phyloP scores from a whole-genome alignment of 1,140 invertebrate species.

The Aphidius gifuensis region DNA sequence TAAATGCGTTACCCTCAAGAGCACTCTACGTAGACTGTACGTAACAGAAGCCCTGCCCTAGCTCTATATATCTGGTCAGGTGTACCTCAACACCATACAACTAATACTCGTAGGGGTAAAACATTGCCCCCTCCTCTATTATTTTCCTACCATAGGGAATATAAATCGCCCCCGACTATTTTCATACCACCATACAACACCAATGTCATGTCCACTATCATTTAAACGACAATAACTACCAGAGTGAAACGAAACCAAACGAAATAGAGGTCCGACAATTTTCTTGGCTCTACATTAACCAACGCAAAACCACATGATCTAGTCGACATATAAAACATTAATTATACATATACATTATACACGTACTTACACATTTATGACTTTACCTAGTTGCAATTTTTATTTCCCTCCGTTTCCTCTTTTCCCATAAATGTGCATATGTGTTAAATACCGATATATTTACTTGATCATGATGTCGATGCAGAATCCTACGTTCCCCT shows the following conservation, averaged over 20 bases:
- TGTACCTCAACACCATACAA: conserved; percentile 37
- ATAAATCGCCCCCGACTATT: conserved; percentile 35
- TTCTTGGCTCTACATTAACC: conserved; percentile 3
- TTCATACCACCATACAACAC: conserved; percentile 41
- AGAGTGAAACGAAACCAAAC: conserved; percentile 38
- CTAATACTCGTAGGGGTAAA: conserved; percentile 38
- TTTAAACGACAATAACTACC: conserved; percentile 42
- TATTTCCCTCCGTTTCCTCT: neutral
- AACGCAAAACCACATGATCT: conserved; percentile 30
- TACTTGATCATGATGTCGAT: no score
- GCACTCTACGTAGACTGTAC: conserved; percentile 56
- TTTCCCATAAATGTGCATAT: neutral
- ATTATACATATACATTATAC: no score
- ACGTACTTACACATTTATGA: neutral
- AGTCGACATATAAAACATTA: neutral
- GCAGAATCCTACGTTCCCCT: no score
- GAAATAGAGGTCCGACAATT: conserved; percentile 37
- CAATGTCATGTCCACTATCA: conserved; percentile 29
- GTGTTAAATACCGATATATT: no score
- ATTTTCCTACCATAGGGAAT: neutral
- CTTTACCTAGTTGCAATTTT: neutral
- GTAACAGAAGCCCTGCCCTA: conserved; percentile 56
- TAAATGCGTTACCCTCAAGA: conserved; percentile 49
- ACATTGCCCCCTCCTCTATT: conserved; percentile 46
- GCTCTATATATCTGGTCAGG: conserved; percentile 58